These are phyloP conservation scores for Phymanthus crucifer DNA, from an alignment of 92 coral and sea anemone genomes.

Conservation along the genomic window DNA sequence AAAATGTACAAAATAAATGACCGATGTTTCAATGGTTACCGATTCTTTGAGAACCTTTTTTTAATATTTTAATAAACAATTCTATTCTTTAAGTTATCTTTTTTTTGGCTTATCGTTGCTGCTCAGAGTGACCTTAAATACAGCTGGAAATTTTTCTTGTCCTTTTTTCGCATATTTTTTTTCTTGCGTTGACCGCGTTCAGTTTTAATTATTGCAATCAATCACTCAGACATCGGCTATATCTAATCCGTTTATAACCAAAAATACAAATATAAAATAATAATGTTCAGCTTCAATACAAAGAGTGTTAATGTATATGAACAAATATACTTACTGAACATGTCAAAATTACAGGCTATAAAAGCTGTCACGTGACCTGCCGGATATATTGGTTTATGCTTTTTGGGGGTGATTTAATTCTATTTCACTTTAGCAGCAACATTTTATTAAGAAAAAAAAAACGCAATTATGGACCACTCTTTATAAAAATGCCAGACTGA, in stretches of 20 bases:
- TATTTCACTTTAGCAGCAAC: not conserved
- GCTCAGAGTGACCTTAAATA: not conserved
- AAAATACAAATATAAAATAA: not conserved
- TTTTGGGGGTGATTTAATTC: not conserved
- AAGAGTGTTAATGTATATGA: not conserved
- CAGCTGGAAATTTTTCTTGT: not conserved
- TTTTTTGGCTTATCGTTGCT: not conserved
- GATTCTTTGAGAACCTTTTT: not conserved
- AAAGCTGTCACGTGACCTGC: not conserved
- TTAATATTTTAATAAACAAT: not conserved
- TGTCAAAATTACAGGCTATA: not conserved
- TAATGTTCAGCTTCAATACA: no score
- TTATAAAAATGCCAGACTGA: not conserved
- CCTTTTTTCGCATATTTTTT: not conserved
- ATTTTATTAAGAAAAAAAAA: not conserved
- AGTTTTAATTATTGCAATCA: slow-evolving; percentile 2
- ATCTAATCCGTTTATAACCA: slow-evolving; percentile 9
- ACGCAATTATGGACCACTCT: not conserved
- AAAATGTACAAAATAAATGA: not conserved
- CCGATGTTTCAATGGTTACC: not conserved
- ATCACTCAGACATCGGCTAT: slow-evolving; percentile 5
- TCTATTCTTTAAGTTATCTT: not conserved
- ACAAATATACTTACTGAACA: slow-evolving; percentile 5
- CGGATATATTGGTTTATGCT: not conserved
- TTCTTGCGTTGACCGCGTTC: slow-evolving; percentile 1